Percentiles rank a stretch among this genome's conserved stretches.
Evolutionary conservation across 2,113 vertebrate genomes (phyloP).

Genomic region (Perca fluviatilis): DNA sequence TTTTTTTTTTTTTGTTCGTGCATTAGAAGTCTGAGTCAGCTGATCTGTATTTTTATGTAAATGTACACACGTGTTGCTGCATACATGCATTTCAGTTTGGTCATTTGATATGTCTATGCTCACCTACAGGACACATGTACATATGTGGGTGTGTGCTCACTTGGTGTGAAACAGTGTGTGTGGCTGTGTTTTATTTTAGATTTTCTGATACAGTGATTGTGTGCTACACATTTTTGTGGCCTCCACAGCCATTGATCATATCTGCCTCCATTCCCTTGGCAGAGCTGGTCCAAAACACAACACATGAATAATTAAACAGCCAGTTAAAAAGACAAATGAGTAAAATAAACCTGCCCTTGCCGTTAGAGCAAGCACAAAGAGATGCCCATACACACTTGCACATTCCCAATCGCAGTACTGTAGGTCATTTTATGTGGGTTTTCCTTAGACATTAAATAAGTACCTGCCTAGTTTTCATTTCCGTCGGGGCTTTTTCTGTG

Average conservation of each 20-base stretch:
- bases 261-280: conserved; percentile 47
- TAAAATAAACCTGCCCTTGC: conserved; percentile 71
- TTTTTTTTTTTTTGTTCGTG: conserved; percentile 28
- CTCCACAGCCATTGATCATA: conserved; percentile 67
- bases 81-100: background rate
- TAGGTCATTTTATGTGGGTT: conserved; percentile 41
- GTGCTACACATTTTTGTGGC: conserved; percentile 8
- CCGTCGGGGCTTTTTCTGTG: conserved; percentile 20
- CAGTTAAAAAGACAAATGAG: conserved; percentile 81
- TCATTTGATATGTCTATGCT: background rate
- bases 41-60: background rate
- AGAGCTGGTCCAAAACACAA: conserved; percentile 64
- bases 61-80: background rate
- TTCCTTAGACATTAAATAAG: conserved; percentile 54
- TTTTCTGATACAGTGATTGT: conserved; percentile 37
- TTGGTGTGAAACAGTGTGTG: conserved; percentile 1
- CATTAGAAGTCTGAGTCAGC: background rate
- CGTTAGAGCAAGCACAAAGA: conserved; percentile 50
- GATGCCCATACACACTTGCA: conserved; percentile 50
- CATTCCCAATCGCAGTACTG: conserved; percentile 23
- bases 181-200: conserved; percentile 12
- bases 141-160: background rate
- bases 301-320: conserved; percentile 81
- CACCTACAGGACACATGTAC: background rate
- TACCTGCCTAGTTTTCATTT: conserved; percentile 53